Percentiles rank a stretch among this genome's conserved stretches.
Evolutionary conservation across 2,888 invertebrate genomes (phyloP).

Genomic region (Andrena chrysosceles): DNA sequence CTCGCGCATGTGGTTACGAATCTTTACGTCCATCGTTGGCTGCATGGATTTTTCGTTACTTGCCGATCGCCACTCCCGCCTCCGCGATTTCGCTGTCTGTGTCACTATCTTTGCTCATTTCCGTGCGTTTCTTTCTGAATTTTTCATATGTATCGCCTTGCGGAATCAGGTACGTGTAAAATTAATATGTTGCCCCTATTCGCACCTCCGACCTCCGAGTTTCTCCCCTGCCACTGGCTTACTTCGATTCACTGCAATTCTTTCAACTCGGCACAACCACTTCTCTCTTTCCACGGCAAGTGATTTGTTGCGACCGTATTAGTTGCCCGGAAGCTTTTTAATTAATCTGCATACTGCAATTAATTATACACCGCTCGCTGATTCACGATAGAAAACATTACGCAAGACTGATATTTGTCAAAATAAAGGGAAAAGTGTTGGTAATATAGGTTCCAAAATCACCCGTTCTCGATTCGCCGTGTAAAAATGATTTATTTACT

Average conservation of each 20-base stretch:
- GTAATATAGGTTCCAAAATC: no score
- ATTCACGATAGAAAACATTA: no score
- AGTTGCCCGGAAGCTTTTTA: neutral
- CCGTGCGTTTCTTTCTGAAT: slow-evolving; percentile 54
- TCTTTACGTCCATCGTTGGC: slow-evolving; percentile 35
- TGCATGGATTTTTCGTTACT: slow-evolving; percentile 61
- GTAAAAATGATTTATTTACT: no score
- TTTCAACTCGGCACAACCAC: neutral
- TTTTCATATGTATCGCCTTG: slow-evolving; percentile 73
- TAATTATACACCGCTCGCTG: no score
- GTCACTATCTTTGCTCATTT: slow-evolving; percentile 29
- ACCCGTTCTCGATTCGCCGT: no score
- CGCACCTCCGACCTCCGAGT: neutral
- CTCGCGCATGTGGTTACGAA: slow-evolving; percentile 20
- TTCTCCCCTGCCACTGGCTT: neutral
- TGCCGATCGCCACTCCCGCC: slow-evolving; percentile 13
- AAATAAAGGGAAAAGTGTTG: no score
- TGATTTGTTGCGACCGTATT: neutral
- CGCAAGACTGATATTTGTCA: no score
- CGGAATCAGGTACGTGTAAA: slow-evolving; percentile 81
- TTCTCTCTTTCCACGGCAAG: neutral
- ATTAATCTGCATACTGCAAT: no score
- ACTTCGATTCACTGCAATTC: neutral
- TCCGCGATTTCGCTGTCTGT: slow-evolving; percentile 11
- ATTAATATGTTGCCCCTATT: slow-evolving; percentile 48